A percentile compares a stretch with the other conserved stretches of the same genome.
phyloP scores from a whole-genome alignment of 1,140 invertebrate species.

The Plectrocnemia conspersa region DNA sequence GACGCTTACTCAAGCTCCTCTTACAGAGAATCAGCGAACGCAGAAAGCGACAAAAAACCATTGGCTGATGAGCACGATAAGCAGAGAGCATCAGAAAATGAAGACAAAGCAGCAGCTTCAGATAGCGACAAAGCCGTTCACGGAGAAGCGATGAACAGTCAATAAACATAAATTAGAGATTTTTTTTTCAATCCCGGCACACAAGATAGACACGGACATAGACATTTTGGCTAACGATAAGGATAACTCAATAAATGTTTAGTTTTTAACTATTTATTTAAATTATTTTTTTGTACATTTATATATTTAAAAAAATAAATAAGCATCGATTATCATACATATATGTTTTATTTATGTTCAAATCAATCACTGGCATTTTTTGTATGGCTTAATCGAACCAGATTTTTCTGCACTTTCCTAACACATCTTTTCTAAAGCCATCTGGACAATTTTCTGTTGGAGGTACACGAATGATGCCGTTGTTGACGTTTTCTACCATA shows the following conservation, averaged over 20 bases:
- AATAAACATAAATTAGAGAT: background rate
- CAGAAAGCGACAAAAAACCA: background rate
- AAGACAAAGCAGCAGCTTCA: no score
- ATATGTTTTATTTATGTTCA: background rate
- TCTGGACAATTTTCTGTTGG: no score
- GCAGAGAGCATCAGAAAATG: no score
- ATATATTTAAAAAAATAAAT: background rate
- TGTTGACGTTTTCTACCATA: no score
- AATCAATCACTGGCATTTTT: background rate
- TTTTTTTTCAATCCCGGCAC: background rate
- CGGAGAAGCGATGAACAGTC: background rate
- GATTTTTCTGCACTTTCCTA: background rate
- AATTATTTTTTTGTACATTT: background rate
- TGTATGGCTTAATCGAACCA: background rate
- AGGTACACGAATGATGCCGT: no score
- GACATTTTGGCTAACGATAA: background rate
- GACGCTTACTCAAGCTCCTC: background rate
- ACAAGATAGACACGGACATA: background rate
- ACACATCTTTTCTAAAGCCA: background rate
- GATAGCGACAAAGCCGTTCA: background rate
- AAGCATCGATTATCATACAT: background rate
- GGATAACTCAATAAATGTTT: background rate
- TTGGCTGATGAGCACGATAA: background rate
- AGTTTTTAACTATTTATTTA: background rate
- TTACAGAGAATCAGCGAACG: background rate